Percentiles rank a stretch among this genome's conserved stretches.
Conservation (phyloP, 2,888 invertebrate genomes). For the Heliconius hortense region DNA sequence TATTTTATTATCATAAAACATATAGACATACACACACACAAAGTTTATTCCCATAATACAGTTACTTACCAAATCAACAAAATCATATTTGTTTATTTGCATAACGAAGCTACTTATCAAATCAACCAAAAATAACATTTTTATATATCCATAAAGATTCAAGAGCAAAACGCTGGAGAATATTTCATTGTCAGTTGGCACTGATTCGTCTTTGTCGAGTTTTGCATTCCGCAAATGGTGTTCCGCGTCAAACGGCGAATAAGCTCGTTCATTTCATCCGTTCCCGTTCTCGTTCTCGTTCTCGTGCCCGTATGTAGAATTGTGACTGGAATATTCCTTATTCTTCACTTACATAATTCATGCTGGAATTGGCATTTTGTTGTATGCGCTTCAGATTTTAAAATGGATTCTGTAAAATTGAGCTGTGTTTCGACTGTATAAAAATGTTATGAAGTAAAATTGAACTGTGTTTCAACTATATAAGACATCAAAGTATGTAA, state of each 20-base stretch:
- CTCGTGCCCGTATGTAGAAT: constrained; percentile 25
- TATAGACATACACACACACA: neutral
- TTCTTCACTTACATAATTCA: constrained; percentile 26
- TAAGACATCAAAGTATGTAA: neutral
- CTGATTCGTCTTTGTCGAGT: constrained; percentile 29
- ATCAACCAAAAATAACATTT: constrained; percentile 2
- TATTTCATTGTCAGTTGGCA: constrained; percentile 33
- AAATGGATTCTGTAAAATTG: neutral
- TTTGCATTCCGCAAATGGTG: constrained; percentile 28
- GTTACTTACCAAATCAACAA: too few relatives aligned
- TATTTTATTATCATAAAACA: neutral
- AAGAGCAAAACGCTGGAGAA: constrained; percentile 6
- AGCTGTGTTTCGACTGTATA: neutral
- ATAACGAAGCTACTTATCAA: neutral
- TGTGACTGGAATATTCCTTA: constrained; percentile 23
- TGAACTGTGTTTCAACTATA: neutral
- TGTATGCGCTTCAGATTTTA: neutral
- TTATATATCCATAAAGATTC: constrained; percentile 9
- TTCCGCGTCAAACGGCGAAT: constrained; percentile 28
- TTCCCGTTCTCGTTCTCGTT: neutral
- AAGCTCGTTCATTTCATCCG: constrained; percentile 29
- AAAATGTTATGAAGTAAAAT: neutral
- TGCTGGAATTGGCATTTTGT: constrained; percentile 15
- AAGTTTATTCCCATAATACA: neutral
- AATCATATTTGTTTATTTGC: too few relatives aligned